Percentiles rank a stretch among this genome's conserved stretches.
phyloP scores from a whole-genome alignment of 2,797 vertebrate species.

The Pseudochirops corinnae region DNA sequence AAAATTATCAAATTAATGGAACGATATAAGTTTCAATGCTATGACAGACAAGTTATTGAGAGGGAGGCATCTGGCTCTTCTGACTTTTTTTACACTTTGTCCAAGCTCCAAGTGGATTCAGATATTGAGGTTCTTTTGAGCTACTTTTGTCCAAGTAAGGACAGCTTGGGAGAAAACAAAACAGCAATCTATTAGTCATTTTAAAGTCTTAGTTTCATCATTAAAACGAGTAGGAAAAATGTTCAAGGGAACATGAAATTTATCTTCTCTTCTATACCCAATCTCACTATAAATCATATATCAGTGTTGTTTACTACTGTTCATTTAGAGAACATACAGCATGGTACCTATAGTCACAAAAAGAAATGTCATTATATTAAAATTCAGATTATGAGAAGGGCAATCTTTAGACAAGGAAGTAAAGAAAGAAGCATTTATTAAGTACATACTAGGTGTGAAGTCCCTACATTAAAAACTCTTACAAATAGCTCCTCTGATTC shows the following conservation, averaged over 20 bases:
- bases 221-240: not conserved
- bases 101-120: slow-evolving; percentile 58
- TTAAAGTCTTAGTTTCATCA: slow-evolving; percentile 35
- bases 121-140: slow-evolving; percentile 65
- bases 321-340: not conserved
- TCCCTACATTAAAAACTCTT: not conserved
- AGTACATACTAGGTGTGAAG: not conserved
- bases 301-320: not conserved
- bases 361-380: slow-evolving; percentile 18
- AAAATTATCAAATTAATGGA: slow-evolving; percentile 82
- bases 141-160: slow-evolving; percentile 95
- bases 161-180: slow-evolving; percentile 88
- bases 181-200: slow-evolving; percentile 46
- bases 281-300: not conserved
- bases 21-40: slow-evolving; percentile 73
- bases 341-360: not conserved
- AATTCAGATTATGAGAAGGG: slow-evolving; percentile 41
- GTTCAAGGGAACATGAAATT: not conserved
- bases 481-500: not conserved
- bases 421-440: not conserved
- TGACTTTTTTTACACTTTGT: slow-evolving; percentile 70
- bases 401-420: not conserved
- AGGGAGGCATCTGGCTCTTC: slow-evolving; percentile 67
- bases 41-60: slow-evolving; percentile 71
- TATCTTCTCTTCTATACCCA: not conserved